phyloP scores from a whole-genome alignment of 2,113 vertebrate species.

The Glaucidium brasilianum region DNA sequence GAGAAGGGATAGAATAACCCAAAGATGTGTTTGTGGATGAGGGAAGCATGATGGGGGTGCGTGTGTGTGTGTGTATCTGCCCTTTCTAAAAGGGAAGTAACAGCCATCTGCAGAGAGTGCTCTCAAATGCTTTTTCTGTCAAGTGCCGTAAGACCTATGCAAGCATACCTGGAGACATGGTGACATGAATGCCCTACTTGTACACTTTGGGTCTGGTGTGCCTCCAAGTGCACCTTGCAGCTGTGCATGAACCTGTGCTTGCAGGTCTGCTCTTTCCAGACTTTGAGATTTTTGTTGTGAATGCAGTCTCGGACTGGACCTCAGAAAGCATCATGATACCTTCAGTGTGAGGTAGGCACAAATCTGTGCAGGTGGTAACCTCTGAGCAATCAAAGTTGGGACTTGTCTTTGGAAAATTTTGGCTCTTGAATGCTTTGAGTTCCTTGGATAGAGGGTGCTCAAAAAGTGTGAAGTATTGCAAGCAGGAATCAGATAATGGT shows the following conservation, averaged over 20 bases:
- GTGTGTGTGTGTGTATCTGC: not conserved
- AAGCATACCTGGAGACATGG: not conserved
- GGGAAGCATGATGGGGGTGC: not conserved
- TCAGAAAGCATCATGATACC: not conserved
- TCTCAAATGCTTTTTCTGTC: not conserved
- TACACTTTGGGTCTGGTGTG: not conserved
- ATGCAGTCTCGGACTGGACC: not conserved
- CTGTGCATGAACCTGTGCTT: not conserved
- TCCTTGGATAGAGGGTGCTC: not conserved
- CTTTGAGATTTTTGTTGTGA: fast-evolving
- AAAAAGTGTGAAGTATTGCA: not conserved
- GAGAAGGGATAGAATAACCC: not conserved
- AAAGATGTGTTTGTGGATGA: not conserved
- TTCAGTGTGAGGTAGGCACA: not conserved
- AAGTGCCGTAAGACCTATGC: fast-evolving
- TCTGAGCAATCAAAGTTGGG: not conserved
- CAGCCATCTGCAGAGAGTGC: not conserved
- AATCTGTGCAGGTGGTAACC: not conserved
- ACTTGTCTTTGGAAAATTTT: not conserved
- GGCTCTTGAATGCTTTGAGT: not conserved
- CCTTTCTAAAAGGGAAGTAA: not conserved
- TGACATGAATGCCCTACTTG: not conserved
- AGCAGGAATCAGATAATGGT: not conserved
- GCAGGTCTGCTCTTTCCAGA: not conserved
- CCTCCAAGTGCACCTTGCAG: not conserved